Percentiles rank a stretch among this genome's conserved stretches.
phyloP scores from a whole-genome alignment of 2,797 vertebrate genomes.

The Gobio occitaniae region DNA sequence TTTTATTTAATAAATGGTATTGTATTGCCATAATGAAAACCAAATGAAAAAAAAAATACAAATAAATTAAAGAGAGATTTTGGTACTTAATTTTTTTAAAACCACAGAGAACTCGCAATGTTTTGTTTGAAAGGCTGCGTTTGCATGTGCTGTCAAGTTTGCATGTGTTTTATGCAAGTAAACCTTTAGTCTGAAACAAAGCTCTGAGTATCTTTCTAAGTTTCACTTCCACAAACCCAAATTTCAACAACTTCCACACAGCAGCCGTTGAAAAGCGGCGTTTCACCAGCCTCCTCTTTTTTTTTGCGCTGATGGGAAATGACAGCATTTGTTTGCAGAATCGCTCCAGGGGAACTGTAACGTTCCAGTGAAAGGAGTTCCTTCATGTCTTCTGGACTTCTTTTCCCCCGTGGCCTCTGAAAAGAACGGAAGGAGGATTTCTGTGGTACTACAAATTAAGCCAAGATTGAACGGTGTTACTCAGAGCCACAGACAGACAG shows the following conservation, averaged over 20 bases:
- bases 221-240: neutral
- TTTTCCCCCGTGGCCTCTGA: neutral
- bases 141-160: conserved; percentile 14
- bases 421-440: conserved; percentile 24
- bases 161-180: conserved; percentile 1
- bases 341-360: conserved; percentile 20
- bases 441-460: conserved; percentile 12
- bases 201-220: neutral
- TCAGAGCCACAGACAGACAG: neutral
- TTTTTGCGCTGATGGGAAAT: conserved; percentile 18
- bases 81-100: neutral
- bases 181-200: conserved; percentile 4
- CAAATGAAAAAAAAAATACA: neutral
- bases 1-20: neutral
- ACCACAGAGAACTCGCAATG: neutral
- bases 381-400: neutral
- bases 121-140: conserved; percentile 15
- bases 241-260: neutral
- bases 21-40: neutral
- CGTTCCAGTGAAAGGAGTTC: conserved; percentile 9
- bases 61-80: neutral
- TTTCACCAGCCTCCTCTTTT: neutral
- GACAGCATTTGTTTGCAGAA: conserved; percentile 23
- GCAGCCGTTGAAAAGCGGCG: neutral
- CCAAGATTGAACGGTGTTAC: neutral